Evolutionary conservation across 92 coral and sea anemone species (phyloP).

Genomic region (Scolanthus callimorphus): DNA sequence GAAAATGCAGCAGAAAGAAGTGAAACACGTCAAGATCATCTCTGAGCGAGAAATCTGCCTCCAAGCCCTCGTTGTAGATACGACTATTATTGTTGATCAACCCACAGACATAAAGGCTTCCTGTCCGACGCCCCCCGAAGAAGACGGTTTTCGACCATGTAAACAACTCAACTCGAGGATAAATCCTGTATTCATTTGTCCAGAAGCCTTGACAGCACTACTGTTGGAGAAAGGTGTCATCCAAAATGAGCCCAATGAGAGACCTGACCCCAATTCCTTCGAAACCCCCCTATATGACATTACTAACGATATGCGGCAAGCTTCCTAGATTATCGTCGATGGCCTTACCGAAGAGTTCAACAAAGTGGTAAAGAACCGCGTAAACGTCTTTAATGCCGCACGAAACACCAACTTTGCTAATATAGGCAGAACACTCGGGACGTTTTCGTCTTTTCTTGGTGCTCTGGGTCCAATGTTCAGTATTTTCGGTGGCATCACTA

Average conservation of each 20-base stretch:
- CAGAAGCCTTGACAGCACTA: too few species aligned
- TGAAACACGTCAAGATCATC: constrained; percentile 4
- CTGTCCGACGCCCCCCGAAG: constrained; percentile 6
- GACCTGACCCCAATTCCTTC: too few species aligned
- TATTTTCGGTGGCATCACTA: constrained; percentile 14
- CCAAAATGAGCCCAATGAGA: too few species aligned
- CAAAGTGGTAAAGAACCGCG: too few species aligned
- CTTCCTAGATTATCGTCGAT: too few species aligned
- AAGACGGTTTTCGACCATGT: constrained; percentile 4
- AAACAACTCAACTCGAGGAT: not conserved
- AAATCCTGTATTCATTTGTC: constrained; percentile 2
- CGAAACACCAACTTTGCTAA: not conserved
- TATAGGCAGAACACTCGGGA: not conserved
- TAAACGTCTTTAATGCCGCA: constrained; percentile 7
- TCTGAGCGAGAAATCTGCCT: constrained; percentile 17
- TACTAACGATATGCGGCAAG: too few species aligned
- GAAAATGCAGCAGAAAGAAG: constrained; percentile 2
- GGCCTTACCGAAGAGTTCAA: too few species aligned
- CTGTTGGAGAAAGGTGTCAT: too few species aligned
- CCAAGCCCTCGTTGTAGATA: constrained; percentile 32
- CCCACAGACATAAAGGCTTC: constrained; percentile 13
- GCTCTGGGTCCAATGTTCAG: constrained; percentile 16
- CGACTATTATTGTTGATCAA: constrained; percentile 27
- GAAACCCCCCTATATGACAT: too few species aligned
- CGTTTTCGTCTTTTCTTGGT: constrained; percentile 2